A percentile compares a stretch with the other conserved stretches of the same genome.
Conservation (phyloP, 1,140 invertebrate genomes). For the Trypoxylus dichotomus region DNA sequence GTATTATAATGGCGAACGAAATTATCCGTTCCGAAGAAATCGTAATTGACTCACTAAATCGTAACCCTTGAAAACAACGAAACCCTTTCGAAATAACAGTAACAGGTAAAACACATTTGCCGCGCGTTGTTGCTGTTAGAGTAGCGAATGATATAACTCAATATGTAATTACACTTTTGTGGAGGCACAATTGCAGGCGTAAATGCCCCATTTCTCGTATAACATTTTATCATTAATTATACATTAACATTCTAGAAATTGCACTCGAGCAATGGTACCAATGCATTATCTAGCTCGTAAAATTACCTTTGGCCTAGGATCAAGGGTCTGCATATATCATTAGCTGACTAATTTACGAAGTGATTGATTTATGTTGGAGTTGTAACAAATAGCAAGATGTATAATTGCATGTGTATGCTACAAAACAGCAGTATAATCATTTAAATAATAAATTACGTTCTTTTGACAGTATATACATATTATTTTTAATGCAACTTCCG, state of each 20-base stretch:
- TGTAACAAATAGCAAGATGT: no score
- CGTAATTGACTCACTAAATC: slow-evolving; percentile 5
- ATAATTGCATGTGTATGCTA: no score
- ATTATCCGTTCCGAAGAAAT: not conserved
- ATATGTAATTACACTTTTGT: not conserved
- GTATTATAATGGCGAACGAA: not conserved
- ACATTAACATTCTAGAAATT: slow-evolving; percentile 13
- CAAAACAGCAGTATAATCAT: no score
- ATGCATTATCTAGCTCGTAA: not conserved
- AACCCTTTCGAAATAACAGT: not conserved
- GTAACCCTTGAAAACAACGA: not conserved
- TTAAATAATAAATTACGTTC: no score
- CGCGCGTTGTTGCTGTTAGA: not conserved
- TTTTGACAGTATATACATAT: no score
- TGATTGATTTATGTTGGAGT: not conserved
- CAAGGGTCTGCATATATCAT: not conserved
- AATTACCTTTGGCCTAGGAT: not conserved
- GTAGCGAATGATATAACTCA: not conserved
- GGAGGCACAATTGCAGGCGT: not conserved
- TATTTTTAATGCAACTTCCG: no score
- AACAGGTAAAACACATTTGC: not conserved
- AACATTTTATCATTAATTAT: slow-evolving; percentile 14
- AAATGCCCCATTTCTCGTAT: not conserved
- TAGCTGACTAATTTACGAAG: not conserved
- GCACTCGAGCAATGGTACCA: not conserved